Percentiles rank a stretch among this genome's conserved stretches.
phyloP scores from a whole-genome alignment of 2,113 vertebrate genomes.

The Tympanuchus pallidicinctus region DNA sequence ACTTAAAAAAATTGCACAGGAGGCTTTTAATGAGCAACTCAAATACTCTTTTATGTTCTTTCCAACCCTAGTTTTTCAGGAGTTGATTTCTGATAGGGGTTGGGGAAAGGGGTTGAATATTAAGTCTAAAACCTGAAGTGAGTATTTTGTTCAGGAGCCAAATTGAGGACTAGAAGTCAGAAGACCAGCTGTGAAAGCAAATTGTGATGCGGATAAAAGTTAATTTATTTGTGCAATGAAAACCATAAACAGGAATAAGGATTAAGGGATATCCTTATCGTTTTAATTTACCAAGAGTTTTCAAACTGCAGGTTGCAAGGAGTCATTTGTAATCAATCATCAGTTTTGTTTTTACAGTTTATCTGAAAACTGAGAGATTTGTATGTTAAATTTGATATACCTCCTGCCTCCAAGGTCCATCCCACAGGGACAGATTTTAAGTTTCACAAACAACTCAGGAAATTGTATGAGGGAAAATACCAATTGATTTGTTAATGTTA shows the following conservation, averaged over 20 bases:
- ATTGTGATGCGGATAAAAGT: neutral
- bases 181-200: constrained; percentile 1
- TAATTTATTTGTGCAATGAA: neutral
- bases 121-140: neutral
- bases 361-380: neutral
- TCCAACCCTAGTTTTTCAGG: neutral
- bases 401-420: neutral
- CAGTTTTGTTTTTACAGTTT: neutral
- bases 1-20: neutral
- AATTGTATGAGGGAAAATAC: neutral
- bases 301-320: neutral
- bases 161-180: neutral
- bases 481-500: neutral
- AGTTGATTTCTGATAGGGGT: neutral
- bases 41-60: neutral
- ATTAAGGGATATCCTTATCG: neutral
- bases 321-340: neutral
- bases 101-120: neutral
- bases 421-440: neutral
- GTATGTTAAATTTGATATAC: neutral
- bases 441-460: neutral
- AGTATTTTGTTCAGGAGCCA: neutral
- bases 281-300: neutral
- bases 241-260: neutral
- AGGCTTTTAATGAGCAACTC: neutral